A percentile compares a stretch with the other conserved stretches of the same genome.
Evolutionary conservation across 2,797 vertebrate genomes (phyloP).

Genomic region (Argya squamiceps): DNA sequence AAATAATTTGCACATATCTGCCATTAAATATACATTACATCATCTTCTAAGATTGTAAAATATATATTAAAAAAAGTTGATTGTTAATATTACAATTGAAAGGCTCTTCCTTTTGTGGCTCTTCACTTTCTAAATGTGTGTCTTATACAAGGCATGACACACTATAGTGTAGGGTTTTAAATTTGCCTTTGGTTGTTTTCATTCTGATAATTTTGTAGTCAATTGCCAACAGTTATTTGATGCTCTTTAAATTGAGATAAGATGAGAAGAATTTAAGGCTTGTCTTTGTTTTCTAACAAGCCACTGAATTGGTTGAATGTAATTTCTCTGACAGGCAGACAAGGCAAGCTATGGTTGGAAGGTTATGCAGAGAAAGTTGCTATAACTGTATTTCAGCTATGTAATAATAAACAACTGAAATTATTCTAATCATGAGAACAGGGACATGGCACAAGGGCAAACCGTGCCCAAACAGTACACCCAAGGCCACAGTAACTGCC

Average conservation of each 20-base stretch:
- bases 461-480: background rate
- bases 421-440: background rate
- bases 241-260: background rate
- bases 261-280: background rate
- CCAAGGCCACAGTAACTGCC: background rate
- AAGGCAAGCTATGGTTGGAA: background rate
- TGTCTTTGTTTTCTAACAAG: background rate
- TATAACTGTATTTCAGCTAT: background rate
- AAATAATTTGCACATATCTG: background rate
- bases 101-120: background rate
- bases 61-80: background rate
- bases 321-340: background rate
- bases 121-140: background rate
- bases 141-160: background rate
- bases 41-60: background rate
- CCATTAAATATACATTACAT: fast-evolving
- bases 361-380: background rate
- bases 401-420: background rate
- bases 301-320: background rate
- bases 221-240: background rate
- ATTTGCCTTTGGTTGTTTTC: background rate
- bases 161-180: background rate
- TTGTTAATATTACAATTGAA: background rate
- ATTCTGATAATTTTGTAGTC: background rate
- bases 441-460: background rate